Evolutionary conservation across 2,797 vertebrate species (phyloP), one percentile per base, ranked within the genome.

Genomic region (Melanotaenia nigrans): DNA sequence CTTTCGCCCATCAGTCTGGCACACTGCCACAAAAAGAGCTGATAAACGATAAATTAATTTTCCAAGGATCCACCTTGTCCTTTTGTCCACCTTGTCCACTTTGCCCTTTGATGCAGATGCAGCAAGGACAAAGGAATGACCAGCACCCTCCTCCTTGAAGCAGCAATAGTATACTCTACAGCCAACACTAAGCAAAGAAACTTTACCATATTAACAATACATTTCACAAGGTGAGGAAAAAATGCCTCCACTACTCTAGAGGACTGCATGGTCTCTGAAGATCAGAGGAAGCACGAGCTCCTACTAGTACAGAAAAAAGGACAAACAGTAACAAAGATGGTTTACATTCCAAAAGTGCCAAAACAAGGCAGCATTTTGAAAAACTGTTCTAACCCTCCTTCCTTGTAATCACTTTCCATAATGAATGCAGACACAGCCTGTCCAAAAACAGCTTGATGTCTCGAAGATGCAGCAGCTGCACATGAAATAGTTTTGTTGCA

Each of bases 381-480:
- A 82, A 79, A 45, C 13, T 1, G 32, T 58, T 82, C 62, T 58
- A 77, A 54, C 51, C 54, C 40, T 65, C 55, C 66, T 77, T 71
- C 75, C 62, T 81, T 71, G 36, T 77, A 75, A 85, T 86, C 57
- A 78, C 78, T 71, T 54, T 65, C 70, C 32, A 24, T 78, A 83
- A 88, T 84, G 61, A 74, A 71, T 75, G 59, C 71, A 82, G 84
- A 71, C 47, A 7, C 32, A 53, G 13, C 4, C 51, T 54, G 51
- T 71, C 32, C 32, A 11, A 59, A 81, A 79, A 77, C 5, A 5
- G 45, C 35, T 60, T 45, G n/a, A 51, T 30, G 3, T 75, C 53
- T 74, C 10, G 12, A 32, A 71, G 49, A 62, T 49, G 25, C 67
- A 56, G 71, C 61, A 54, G 22, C 65, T 28, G 28, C 42, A 58